Conservation (phyloP, 35 echinoderm and acorn worm species). For the Acanthaster planci region DNA sequence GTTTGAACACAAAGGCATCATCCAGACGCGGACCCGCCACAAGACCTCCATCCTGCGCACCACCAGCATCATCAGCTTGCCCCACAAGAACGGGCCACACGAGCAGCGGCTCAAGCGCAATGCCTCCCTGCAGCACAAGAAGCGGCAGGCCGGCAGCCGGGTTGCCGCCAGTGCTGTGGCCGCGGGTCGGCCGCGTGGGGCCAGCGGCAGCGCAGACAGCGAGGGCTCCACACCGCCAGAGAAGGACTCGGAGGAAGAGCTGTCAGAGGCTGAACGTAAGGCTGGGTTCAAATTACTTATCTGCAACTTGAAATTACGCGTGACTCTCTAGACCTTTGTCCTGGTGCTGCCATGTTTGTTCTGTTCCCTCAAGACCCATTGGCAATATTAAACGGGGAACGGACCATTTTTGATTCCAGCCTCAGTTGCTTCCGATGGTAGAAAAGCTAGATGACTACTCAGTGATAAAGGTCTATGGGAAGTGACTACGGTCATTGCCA, state of each 20-base stretch:
- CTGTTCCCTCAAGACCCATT: not conserved
- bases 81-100: constrained; percentile 58
- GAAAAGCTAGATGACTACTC: too few species aligned
- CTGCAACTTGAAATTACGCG: not conserved
- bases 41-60: constrained; percentile 81
- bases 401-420: too few species aligned
- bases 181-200: constrained; percentile 4
- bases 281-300: not conserved
- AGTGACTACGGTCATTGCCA: too few species aligned
- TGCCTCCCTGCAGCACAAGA: constrained; percentile 33
- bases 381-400: too few species aligned
- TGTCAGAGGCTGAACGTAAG: constrained; percentile 52
- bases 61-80: constrained; percentile 88
- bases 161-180: too few species aligned
- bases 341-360: not conserved
- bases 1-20: constrained; percentile 83
- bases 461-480: too few species aligned
- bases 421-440: too few species aligned
- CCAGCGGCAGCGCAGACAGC: constrained; percentile 80
- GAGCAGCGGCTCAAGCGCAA: constrained; percentile 40
- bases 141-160: not conserved
- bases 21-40: constrained; percentile 84
- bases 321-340: not conserved
- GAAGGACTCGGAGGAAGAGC: constrained; percentile 40
- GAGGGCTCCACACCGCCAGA: constrained; percentile 75